Percentiles rank a stretch among this genome's conserved stretches.
phyloP scores from a whole-genome alignment of 2,888 invertebrate genomes.

The Pseudoips prasinana region DNA sequence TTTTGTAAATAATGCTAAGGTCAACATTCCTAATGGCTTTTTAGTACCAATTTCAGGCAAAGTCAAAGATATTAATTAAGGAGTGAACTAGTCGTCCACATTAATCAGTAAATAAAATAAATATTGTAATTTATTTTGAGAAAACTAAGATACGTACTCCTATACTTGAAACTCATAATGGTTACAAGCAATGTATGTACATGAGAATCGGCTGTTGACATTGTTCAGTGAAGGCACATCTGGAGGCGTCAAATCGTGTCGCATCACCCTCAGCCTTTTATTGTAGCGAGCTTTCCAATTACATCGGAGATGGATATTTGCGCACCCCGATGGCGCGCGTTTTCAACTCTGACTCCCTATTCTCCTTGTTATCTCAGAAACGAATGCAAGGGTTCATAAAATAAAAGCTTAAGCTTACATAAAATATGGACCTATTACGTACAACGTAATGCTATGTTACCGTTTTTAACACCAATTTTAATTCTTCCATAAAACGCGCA shows the following conservation, averaged over 20 bases:
- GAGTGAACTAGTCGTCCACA: too few relatives aligned
- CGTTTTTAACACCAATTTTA: slow-evolving; percentile 23
- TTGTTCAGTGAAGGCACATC: slow-evolving; percentile 38
- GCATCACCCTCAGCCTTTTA: slow-evolving; percentile 57
- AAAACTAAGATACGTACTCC: too few relatives aligned
- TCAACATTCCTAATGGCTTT: too few relatives aligned
- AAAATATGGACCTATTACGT: slow-evolving; percentile 27
- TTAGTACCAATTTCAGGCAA: too few relatives aligned
- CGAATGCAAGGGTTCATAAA: slow-evolving; percentile 48
- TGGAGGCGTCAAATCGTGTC: slow-evolving; percentile 44
- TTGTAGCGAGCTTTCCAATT: slow-evolving; percentile 67
- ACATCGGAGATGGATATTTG: slow-evolving; percentile 59
- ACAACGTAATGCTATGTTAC: slow-evolving; percentile 18
- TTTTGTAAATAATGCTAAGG: too few relatives aligned
- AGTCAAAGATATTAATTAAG: too few relatives aligned
- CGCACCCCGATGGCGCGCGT: slow-evolving; percentile 33
- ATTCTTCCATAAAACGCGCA: slow-evolving; percentile 18
- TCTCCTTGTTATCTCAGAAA: slow-evolving; percentile 45
- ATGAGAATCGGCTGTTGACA: slow-evolving; percentile 33
- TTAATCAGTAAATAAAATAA: too few relatives aligned
- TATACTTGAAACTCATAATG: too few relatives aligned
- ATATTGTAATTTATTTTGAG: too few relatives aligned
- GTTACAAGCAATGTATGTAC: too few relatives aligned
- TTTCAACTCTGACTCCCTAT: slow-evolving; percentile 21
- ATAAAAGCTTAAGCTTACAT: slow-evolving; percentile 37